Base-by-base conservation (phyloP, 2,113 vertebrate species). In the Mormyrus lacerda region DNA sequence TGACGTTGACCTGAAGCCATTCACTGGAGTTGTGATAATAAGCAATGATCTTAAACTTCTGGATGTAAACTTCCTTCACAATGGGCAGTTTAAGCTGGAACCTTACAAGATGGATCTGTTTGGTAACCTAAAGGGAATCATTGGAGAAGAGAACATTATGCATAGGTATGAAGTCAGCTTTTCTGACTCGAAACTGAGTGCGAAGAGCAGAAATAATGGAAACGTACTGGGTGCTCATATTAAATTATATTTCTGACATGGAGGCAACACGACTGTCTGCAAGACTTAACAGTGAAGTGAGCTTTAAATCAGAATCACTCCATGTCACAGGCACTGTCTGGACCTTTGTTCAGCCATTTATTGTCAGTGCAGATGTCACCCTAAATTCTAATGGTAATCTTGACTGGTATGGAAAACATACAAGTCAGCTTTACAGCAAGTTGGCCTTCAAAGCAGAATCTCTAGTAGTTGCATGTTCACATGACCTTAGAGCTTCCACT, bases 361-460 rank as follows among this genome's bases (percentile, higher is more conserved):
- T 89, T n/a, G 1, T 98, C 89, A 95, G 94, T 0, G 42, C 97
- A 9, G 95, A 97, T 0, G 27, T 95, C 0, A 93, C 96, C 73
- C 95, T 97, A 45, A 98, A 94, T 47, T 96, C 95, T 44, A 94
- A 98, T 1, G 97, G 96, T 85, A 95, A 89, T 69, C 84, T 97
- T 50, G 17, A 90, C 91, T 89, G 95, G 85, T 94, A 93, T 92
- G 98, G 97, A 90, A 92, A 95, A 0, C 97, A 99, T 44, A 95
- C 92, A 0, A 97, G 97, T 1, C 95, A 97, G 39, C 88, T 98
- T 0, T 98, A 97, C 88, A 98, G 96, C 94, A 97, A 98, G 92
- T 94, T 98, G 90, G 93, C 97, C 31, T 90, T 98, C 89, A 97
- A 97, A 93, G 97, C 95, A 45, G 96, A 98, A 88, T 97, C 97